These are phyloP conservation scores for Chromobotia macracanthus DNA, from an alignment of 2,797 vertebrate genomes.

Conservation along the genomic window DNA sequence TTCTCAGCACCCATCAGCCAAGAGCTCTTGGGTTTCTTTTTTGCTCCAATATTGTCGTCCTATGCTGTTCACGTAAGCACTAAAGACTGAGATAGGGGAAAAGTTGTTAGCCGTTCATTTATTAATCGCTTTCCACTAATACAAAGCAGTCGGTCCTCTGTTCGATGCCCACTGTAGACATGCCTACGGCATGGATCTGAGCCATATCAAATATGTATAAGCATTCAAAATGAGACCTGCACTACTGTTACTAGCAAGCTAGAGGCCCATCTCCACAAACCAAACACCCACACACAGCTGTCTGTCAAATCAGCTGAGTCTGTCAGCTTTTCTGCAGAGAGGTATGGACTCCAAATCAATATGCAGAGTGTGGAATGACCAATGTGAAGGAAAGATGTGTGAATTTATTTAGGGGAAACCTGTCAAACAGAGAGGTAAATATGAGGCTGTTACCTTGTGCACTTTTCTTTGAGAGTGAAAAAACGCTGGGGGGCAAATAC, in stretches of 20 bases:
- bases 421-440: constrained; percentile 14
- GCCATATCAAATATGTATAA: constrained; percentile 62
- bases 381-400: background rate
- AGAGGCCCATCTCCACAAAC: constrained; percentile 29
- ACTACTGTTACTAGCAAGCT: constrained; percentile 28
- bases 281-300: constrained; percentile 49
- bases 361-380: constrained; percentile 35
- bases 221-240: constrained; percentile 54
- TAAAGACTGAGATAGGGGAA: constrained; percentile 26
- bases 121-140: constrained; percentile 59
- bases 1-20: background rate
- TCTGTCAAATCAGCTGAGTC: constrained; percentile 45
- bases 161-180: constrained; percentile 37
- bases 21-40: background rate
- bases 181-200: constrained; percentile 54
- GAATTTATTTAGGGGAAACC: background rate
- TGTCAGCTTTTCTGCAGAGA: constrained; percentile 30
- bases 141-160: constrained; percentile 50
- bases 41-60: background rate
- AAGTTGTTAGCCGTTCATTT: constrained; percentile 60
- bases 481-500: constrained; percentile 14
- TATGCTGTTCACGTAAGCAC: constrained; percentile 35
- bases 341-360: constrained; percentile 38
- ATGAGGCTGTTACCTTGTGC: background rate
- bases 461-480: background rate